These are phyloP conservation scores for Hucho hucho DNA, from an alignment of 2,113 vertebrate genomes.

Conservation along the genomic window DNA sequence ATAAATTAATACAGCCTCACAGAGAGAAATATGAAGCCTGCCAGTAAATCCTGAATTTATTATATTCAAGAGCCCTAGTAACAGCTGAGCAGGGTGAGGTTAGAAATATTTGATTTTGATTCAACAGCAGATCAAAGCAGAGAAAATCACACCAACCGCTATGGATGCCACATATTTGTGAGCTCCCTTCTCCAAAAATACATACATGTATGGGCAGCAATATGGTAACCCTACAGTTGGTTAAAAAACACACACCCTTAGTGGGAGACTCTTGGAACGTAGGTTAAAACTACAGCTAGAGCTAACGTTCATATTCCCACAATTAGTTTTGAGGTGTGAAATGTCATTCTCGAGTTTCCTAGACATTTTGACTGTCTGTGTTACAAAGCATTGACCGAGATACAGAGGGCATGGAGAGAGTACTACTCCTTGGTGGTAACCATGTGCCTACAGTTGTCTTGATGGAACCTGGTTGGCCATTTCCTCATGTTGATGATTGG, in stretches of 20 bases:
- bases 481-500: conserved; percentile 35
- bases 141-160: conserved; percentile 57
- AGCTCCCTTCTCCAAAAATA: conserved; percentile 36
- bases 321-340: conserved; percentile 25
- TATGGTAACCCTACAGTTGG: conserved; percentile 31
- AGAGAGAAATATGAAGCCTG: conserved; percentile 69
- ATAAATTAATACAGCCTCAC: conserved; percentile 73
- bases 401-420: not conserved
- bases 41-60: conserved; percentile 75
- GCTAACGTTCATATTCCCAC: conserved; percentile 20
- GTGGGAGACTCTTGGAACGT: conserved; percentile 35
- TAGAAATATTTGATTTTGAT: conserved; percentile 73
- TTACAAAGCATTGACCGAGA: conserved; percentile 1
- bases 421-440: not conserved
- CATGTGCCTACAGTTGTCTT: not conserved
- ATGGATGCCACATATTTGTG: conserved; percentile 48
- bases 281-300: not conserved
- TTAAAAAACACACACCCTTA: conserved; percentile 23
- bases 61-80: conserved; percentile 65
- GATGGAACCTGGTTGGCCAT: not conserved
- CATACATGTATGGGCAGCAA: conserved; percentile 56
- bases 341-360: conserved; percentile 12
- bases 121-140: conserved; percentile 64
- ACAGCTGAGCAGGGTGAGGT: conserved; percentile 67
- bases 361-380: conserved; percentile 16